These are phyloP conservation scores for Heliconius himera DNA, from an alignment of 1,140 invertebrate genomes.

Conservation along the genomic window DNA sequence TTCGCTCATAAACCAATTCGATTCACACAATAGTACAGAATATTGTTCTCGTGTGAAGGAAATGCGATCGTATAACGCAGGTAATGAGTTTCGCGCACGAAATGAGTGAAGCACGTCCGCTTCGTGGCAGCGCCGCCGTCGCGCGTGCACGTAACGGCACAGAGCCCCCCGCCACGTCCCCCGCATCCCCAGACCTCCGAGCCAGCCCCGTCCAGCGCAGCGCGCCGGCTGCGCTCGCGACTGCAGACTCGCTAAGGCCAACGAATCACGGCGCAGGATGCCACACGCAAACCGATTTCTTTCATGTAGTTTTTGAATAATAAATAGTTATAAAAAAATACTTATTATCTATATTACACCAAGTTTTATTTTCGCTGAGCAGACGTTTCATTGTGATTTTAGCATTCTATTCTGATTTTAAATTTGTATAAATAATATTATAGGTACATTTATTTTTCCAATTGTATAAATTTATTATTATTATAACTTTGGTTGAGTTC, in stretches of 20 bases:
- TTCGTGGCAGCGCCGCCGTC: slow-evolving; percentile 72
- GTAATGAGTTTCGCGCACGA: slow-evolving; percentile 80
- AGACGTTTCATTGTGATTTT: too few relatives aligned
- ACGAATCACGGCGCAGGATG: neutral
- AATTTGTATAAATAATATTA: too few relatives aligned
- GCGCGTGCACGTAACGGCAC: slow-evolving; percentile 76
- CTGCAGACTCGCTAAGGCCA: neutral
- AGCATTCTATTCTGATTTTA: too few relatives aligned
- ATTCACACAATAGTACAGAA: slow-evolving; percentile 54
- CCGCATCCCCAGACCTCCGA: slow-evolving; percentile 54
- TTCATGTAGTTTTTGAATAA: neutral
- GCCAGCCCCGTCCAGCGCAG: slow-evolving; percentile 41
- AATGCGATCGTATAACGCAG: slow-evolving; percentile 72
- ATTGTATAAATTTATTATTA: too few relatives aligned
- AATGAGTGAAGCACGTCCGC: slow-evolving; percentile 80
- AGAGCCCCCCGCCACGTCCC: slow-evolving; percentile 64
- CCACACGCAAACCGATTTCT: neutral
- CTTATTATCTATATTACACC: neutral
- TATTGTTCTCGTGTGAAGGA: slow-evolving; percentile 68
- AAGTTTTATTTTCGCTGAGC: neutral
- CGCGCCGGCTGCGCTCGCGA: slow-evolving; percentile 39
- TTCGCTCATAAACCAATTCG: slow-evolving; percentile 51
- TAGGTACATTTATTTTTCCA: too few relatives aligned
- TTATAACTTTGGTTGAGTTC: too few relatives aligned
- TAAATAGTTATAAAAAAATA: neutral